Percentiles rank a stretch among this genome's conserved stretches.
These are phyloP conservation scores for Pogonocherus hispidulus DNA, from an alignment of 2,888 invertebrate genomes.

Conservation along the genomic window DNA sequence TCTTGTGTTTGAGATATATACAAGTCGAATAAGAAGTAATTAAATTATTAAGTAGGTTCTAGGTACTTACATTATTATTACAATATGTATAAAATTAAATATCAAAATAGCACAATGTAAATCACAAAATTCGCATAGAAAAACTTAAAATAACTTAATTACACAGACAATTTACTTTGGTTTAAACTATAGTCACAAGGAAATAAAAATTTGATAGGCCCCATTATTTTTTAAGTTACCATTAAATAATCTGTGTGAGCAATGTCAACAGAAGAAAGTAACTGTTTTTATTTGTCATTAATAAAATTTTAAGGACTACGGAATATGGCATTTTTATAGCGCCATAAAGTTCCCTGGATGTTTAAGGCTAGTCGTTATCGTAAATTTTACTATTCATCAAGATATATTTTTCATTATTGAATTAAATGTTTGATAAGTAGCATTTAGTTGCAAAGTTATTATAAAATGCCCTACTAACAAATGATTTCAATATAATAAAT, in stretches of 20 bases:
- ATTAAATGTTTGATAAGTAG: conserved; percentile 21
- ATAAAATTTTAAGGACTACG: conserved; percentile 46
- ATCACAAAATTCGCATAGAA: too few relatives aligned
- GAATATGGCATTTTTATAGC: conserved; percentile 42
- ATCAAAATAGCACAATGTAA: conserved; percentile 27
- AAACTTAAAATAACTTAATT: not conserved
- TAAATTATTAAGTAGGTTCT: too few relatives aligned
- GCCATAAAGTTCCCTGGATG: conserved; percentile 37
- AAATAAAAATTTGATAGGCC: conserved; percentile 16
- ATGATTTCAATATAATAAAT: too few relatives aligned
- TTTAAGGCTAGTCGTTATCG: conserved; percentile 38
- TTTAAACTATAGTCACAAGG: not conserved
- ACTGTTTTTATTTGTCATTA: conserved; percentile 42
- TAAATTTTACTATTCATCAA: conserved; percentile 43
- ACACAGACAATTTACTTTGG: conserved; percentile 1
- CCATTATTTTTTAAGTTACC: conserved; percentile 13
- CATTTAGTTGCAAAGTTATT: conserved; percentile 20
- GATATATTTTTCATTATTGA: conserved; percentile 41
- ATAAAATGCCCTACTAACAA: too few relatives aligned
- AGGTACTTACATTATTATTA: too few relatives aligned
- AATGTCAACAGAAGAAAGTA: conserved; percentile 38
- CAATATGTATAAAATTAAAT: conserved; percentile 61
- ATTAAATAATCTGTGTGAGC: conserved; percentile 27
- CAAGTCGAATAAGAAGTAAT: too few relatives aligned
- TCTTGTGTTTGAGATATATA: too few relatives aligned